Percentiles rank a stretch among this genome's conserved stretches.
Conservation (phyloP, 2,888 invertebrate genomes). For the Eucera pruinosa region DNA sequence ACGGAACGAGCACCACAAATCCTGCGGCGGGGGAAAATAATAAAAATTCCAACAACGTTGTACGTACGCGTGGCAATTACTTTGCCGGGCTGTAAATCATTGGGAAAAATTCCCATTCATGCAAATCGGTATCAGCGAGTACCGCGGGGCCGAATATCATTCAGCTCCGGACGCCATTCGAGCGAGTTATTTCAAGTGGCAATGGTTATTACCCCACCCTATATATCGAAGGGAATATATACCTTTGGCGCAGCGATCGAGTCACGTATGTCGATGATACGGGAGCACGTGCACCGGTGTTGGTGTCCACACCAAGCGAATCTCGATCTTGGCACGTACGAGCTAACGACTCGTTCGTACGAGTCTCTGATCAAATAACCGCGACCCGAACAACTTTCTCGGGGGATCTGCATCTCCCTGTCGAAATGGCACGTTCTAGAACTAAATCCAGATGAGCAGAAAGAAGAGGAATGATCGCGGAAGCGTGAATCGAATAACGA, state of each 20-base stretch:
- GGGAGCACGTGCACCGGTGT: constrained; percentile 43
- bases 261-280: constrained; percentile 56
- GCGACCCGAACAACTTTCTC: constrained; percentile 64
- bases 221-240: constrained; percentile 57
- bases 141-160: constrained; percentile 39
- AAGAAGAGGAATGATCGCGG: constrained; percentile 12
- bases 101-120: constrained; percentile 41
- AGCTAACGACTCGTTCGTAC: constrained; percentile 71
- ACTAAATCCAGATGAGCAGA: neutral
- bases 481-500: constrained; percentile 12
- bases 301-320: constrained; percentile 57
- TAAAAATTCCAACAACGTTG: constrained; percentile 8
- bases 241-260: constrained; percentile 32
- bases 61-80: constrained; percentile 34
- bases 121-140: constrained; percentile 50
- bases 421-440: constrained; percentile 44
- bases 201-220: constrained; percentile 60
- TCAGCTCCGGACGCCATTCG: constrained; percentile 22
- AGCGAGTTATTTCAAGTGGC: constrained; percentile 59
- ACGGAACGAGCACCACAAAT: neutral
- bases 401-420: constrained; percentile 36
- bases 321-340: constrained; percentile 70
- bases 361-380: constrained; percentile 71
- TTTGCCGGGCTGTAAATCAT: constrained; percentile 38
- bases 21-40: neutral